Base-by-base conservation (phyloP, 2,888 invertebrate species). In the Platerodrilus igneus region DNA sequence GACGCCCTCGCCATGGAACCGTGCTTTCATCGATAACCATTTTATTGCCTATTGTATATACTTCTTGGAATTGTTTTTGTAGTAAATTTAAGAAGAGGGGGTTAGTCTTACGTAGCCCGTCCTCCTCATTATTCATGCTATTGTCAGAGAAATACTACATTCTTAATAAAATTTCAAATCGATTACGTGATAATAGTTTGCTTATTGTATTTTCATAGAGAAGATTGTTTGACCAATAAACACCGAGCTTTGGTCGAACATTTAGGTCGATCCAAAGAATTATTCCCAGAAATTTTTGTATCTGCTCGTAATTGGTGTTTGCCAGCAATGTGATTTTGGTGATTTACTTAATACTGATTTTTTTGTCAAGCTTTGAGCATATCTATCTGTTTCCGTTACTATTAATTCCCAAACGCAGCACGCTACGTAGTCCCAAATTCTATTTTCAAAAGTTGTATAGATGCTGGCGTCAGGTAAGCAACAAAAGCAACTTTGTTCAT, bases 131-230 rank as follows among this genome's bases (percentile, higher is more conserved):
- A 23, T 6, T 9, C 9, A 23, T 23, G 23, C 23, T 23, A 4
- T 23, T 23, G 23, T 23, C 23, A 23, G 9, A 6, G 10, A 23
- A 23, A 23, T 23, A 9, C 9, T 8, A 23, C 23, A 23, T 23
- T 23, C 23, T 23, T 23, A 23, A n/a, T 23, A 23, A 23, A 23
- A 23, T 23, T 23, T 23, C 23, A 23, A 23, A 23, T 9, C 23
- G 23, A 23, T 23, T 23, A 9, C 5, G 5, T n/a, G 23, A 9
- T 9, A 23, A n/a, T 9, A 23, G 9, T 23, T 23, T 23, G 23
- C 23, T 23, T 23, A 23, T 23, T 23, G 23, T n/a, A 23, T 23
- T 23, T n/a, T 23, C 23, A 23, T 23, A n/a, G 4, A 23, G 23
- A 23, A 9, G 23, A 23, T 23, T 9, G 23, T 23, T 23, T 23